Evolutionary conservation across 2,797 vertebrate genomes (phyloP), one percentile per base, ranked within the genome.

Genomic region (Apodemus agrarius): DNA sequence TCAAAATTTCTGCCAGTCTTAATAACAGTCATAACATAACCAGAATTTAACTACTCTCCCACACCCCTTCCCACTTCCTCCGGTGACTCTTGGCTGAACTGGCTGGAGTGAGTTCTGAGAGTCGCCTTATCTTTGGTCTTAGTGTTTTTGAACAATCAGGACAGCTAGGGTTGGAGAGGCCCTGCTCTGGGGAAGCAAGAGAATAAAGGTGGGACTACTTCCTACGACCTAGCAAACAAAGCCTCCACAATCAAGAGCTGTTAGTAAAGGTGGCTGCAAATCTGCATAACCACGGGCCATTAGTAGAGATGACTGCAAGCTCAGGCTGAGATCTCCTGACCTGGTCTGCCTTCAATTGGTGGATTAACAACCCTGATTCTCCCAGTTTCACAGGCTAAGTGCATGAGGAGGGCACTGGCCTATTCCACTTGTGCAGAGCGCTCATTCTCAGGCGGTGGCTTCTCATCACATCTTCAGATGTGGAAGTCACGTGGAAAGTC

Each of bases 1-100:
- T 83, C 59, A 95, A 95, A 87, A 54, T 79, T 90, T 92, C 34
- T 26, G 16, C 90, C 78, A 81, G 34, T 14, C 92, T 31, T 84
- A 84, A 84, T 43, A n/a, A n/a, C n/a, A n/a, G 76, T 92, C 11
- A 76, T 43, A 80, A 63, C 37, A 67, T 31, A 49, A 21, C 16
- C 16, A 67, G 81, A 69, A 46, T 67, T 91, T 87, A 49, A 78
- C n/a, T 1, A 61, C 76, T 57, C 31, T 24, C 29, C 1, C 21
- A 10, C 3, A 2, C 37, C 16, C 10, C 22, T 12, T 13, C 40
- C 11, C 74, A 46, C 57, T 34, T 93, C 63, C n/a, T 24, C 10
- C 75, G 29, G 3, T 65, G 16, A 72, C 52, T 78, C 16, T 85
- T 79, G 40, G n/a, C n/a, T 16, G 5, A 19, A 40, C 81, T 75